A percentile compares a stretch with the other conserved stretches of the same genome.
Evolutionary conservation across 1,140 invertebrate genomes (phyloP).

Genomic region (Phymastichus coffea): DNA sequence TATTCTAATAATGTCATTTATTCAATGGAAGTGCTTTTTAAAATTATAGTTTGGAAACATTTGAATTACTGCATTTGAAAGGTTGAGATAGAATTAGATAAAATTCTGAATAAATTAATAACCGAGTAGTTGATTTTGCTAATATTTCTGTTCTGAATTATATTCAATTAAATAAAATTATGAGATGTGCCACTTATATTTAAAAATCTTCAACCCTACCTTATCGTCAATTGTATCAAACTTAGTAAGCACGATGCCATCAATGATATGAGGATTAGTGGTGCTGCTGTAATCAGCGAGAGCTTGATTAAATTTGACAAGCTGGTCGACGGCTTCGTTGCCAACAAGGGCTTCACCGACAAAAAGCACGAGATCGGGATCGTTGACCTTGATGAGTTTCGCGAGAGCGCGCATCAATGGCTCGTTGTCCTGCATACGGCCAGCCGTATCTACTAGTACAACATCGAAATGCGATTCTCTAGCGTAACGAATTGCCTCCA

Average conservation of each 20-base stretch:
- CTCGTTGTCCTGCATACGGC: slow-evolving; percentile 99
- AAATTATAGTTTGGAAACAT: no score
- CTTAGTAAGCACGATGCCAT: slow-evolving; percentile 97
- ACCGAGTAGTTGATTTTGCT: no score
- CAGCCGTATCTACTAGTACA: slow-evolving; percentile 96
- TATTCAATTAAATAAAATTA: no score
- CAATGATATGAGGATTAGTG: slow-evolving; percentile 87
- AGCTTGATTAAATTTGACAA: slow-evolving; percentile 98
- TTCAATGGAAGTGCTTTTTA: no score
- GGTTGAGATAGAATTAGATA: no score
- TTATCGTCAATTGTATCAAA: slow-evolving; percentile 99
- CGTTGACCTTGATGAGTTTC: slow-evolving; percentile 86
- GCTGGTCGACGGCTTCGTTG: slow-evolving; percentile 99
- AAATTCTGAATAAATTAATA: no score
- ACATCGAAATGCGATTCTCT: slow-evolving; percentile 83
- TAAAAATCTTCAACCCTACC: slow-evolving; percentile 58
- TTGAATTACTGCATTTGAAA: no score
- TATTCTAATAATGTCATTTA: no score
- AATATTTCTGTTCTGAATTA: no score
- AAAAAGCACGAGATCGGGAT: slow-evolving; percentile 96
- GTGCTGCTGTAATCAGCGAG: slow-evolving; percentile 84
- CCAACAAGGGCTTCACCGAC: slow-evolving; percentile 99
- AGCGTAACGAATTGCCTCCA: slow-evolving; percentile 92
- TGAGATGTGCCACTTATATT: no score
- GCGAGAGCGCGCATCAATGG: slow-evolving; percentile 95